Conservation (phyloP, 2,888 invertebrate species). For the Caenorhabditis parvicauda region DNA sequence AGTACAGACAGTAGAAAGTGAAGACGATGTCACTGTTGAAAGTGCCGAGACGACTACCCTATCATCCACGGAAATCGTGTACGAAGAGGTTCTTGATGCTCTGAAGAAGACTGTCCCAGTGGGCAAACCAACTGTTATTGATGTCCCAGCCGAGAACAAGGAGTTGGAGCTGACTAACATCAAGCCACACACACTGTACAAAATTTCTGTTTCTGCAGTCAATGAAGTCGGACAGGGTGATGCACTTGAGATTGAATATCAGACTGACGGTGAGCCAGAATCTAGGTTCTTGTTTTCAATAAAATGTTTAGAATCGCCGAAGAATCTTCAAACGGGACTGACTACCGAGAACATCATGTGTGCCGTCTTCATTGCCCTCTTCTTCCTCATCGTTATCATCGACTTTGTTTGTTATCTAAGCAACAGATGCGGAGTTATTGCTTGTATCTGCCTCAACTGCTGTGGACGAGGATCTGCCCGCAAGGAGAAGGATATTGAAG, state of each 20-base stretch:
- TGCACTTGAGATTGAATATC: slow-evolving; percentile 75
- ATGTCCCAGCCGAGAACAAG: slow-evolving; percentile 20
- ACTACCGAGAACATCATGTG: slow-evolving; percentile 1
- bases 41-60: too few species aligned
- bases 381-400: slow-evolving; percentile 74
- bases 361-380: slow-evolving; percentile 64
- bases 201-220: slow-evolving; percentile 79
- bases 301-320: slow-evolving; percentile 13
- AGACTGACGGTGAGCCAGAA: slow-evolving; percentile 32
- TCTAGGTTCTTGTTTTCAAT: not conserved
- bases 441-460: slow-evolving; percentile 60
- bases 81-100: not conserved
- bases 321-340: slow-evolving; percentile 7
- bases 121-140: slow-evolving; percentile 6
- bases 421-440: slow-evolving; percentile 68
- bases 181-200: slow-evolving; percentile 78
- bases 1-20: not conserved
- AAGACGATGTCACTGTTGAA: not conserved
- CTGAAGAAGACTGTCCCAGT: slow-evolving; percentile 6
- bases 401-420: slow-evolving; percentile 80
- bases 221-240: slow-evolving; percentile 81
- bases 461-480: slow-evolving; percentile 33
- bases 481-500: slow-evolving; percentile 32
- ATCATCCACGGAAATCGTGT: too few species aligned
- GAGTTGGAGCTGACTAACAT: slow-evolving; percentile 65